Evolutionary conservation across 2,113 vertebrate genomes (phyloP).

Genomic region (Noturus placidus): DNA sequence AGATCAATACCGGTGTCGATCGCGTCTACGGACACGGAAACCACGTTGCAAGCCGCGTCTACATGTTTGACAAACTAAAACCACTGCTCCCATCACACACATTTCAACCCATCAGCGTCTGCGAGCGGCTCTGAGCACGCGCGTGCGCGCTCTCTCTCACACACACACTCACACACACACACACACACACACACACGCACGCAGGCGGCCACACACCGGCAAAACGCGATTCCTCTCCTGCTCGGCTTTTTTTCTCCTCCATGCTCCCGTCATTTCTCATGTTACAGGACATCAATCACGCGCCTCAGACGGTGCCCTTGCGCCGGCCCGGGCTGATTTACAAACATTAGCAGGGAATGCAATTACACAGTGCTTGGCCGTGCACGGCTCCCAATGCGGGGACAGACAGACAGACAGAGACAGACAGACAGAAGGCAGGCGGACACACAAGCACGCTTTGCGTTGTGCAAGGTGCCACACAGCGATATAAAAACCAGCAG

Average conservation of each 20-base stretch:
- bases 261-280: conserved; percentile 83
- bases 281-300: conserved; percentile 88
- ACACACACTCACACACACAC: not conserved
- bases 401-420: no score
- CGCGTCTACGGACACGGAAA: conserved; percentile 8
- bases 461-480: conserved; percentile 33
- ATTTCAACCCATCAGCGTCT: conserved; percentile 61
- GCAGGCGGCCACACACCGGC: conserved; percentile 57
- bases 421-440: conserved; percentile 50
- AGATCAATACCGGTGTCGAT: conserved; percentile 26
- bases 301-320: conserved; percentile 79
- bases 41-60: conserved; percentile 1
- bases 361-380: conserved; percentile 76
- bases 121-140: conserved; percentile 72
- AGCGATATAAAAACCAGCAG: conserved; percentile 10
- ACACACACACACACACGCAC: conserved; percentile 1
- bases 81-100: conserved; percentile 54
- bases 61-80: conserved; percentile 31
- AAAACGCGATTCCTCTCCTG: conserved; percentile 67
- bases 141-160: conserved; percentile 56
- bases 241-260: conserved; percentile 66
- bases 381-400: conserved; percentile 65
- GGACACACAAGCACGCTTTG: conserved; percentile 27
- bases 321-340: conserved; percentile 83
- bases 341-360: conserved; percentile 90